Conservation (phyloP, 2,888 invertebrate species). For the Caenorhabditis sp. region DNA sequence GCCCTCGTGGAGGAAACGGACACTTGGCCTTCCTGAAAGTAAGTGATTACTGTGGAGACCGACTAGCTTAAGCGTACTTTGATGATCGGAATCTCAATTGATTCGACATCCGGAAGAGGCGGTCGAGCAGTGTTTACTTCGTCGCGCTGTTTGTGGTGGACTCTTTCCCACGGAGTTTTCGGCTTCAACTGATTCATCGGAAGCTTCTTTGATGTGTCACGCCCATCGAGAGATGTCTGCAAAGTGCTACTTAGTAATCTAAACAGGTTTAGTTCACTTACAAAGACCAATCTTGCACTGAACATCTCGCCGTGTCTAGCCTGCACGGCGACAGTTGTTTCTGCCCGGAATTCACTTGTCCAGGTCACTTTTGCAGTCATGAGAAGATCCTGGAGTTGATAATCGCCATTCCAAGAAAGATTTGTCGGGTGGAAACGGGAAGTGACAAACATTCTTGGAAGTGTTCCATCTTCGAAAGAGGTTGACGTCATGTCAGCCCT, state of each 20-base stretch:
- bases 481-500: slow-evolving; percentile 27
- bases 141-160: slow-evolving; percentile 27
- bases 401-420: too few relatives aligned
- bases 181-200: slow-evolving; percentile 47
- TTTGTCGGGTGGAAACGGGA: slow-evolving; percentile 39
- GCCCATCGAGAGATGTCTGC: slow-evolving; percentile 47
- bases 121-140: slow-evolving; percentile 24
- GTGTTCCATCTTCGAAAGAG: slow-evolving; percentile 34
- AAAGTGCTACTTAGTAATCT: neutral
- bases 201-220: slow-evolving; percentile 22
- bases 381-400: slow-evolving; percentile 42
- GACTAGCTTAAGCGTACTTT: slow-evolving; percentile 1
- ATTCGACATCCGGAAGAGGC: slow-evolving; percentile 19
- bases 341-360: slow-evolving; percentile 40
- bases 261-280: slow-evolving; percentile 10
- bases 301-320: slow-evolving; percentile 39
- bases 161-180: slow-evolving; percentile 24
- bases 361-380: slow-evolving; percentile 52
- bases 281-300: slow-evolving; percentile 39
- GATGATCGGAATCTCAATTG: slow-evolving; percentile 24
- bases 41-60: neutral
- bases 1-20: slow-evolving; percentile 21
- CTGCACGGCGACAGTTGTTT: slow-evolving; percentile 51
- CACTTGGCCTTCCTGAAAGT: slow-evolving; percentile 15
- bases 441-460: slow-evolving; percentile 56